phyloP scores from a whole-genome alignment of 2,797 vertebrate genomes.

The Anguilla anguilla region DNA sequence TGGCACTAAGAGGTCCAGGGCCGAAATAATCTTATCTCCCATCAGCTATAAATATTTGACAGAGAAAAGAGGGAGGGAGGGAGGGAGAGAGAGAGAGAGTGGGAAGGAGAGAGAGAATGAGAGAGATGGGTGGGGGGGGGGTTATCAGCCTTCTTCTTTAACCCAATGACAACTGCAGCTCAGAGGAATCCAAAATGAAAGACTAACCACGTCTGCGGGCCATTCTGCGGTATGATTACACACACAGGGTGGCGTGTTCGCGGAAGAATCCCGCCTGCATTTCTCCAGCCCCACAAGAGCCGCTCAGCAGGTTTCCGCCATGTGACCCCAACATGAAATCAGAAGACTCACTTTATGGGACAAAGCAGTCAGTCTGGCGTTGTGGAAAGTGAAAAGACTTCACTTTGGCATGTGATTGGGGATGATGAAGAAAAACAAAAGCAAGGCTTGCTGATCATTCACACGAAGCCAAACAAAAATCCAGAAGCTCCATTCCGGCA shows the following conservation, averaged over 20 bases:
- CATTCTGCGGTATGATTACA: not conserved
- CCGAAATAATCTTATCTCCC: slow-evolving; percentile 78
- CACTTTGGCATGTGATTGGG: slow-evolving; percentile 27
- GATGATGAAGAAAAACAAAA: not conserved
- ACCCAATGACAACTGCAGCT: slow-evolving; percentile 51
- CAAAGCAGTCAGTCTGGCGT: not conserved
- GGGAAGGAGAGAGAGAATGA: slow-evolving; percentile 36
- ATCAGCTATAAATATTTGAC: slow-evolving; percentile 81
- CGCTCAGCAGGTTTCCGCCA: not conserved
- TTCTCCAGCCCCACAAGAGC: not conserved
- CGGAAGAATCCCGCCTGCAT: not conserved
- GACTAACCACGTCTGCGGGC: slow-evolving; percentile 41
- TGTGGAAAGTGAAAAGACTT: slow-evolving; percentile 61
- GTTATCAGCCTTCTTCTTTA: slow-evolving; percentile 44
- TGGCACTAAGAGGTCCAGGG: slow-evolving; percentile 73
- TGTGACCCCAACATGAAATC: not conserved
- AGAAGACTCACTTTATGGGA: not conserved
- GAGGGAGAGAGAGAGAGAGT: slow-evolving; percentile 59
- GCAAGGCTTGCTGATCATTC: slow-evolving; percentile 21
- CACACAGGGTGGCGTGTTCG: not conserved
- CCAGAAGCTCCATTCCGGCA: slow-evolving; percentile 54
- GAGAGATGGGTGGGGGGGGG: not conserved
- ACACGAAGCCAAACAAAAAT: not conserved
- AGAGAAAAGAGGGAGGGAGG: slow-evolving; percentile 52
- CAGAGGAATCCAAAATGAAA: slow-evolving; percentile 56